A percentile compares a stretch with the other conserved stretches of the same genome.
These are phyloP conservation scores for Uria aalge DNA, from an alignment of 2,113 vertebrate species.

Conservation along the genomic window DNA sequence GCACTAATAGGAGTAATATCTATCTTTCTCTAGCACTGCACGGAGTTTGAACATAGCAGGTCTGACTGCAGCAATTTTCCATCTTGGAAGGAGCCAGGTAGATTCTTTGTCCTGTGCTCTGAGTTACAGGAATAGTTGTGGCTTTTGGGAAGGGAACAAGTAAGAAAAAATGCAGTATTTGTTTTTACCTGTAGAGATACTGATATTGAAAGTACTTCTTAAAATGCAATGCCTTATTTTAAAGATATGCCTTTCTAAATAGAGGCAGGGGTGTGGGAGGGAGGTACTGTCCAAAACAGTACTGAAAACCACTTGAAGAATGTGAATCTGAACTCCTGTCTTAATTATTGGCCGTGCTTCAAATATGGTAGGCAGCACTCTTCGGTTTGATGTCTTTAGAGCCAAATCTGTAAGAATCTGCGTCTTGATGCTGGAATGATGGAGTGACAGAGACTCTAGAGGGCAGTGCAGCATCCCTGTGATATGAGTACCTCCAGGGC, in stretches of 20 bases:
- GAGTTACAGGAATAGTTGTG: background rate
- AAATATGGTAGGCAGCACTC: background rate
- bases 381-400: background rate
- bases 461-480: conserved; percentile 46
- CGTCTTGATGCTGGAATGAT: background rate
- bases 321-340: background rate
- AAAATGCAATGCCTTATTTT: background rate
- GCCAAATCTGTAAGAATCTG: background rate
- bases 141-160: background rate
- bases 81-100: background rate
- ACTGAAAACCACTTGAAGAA: background rate
- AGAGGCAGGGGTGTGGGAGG: accelerated
- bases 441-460: conserved; percentile 3
- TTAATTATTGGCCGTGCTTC: accelerated
- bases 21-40: background rate
- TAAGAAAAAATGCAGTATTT: background rate
- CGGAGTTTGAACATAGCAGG: background rate
- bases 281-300: background rate
- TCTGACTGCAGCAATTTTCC: background rate
- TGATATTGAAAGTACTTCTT: background rate
- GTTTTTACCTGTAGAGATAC: background rate
- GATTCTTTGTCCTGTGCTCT: background rate
- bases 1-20: background rate
- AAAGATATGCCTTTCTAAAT: background rate
- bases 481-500: background rate